A percentile compares a stretch with the other conserved stretches of the same genome.
Conservation (phyloP, 2,888 invertebrate genomes). For the Chirona hameri region DNA sequence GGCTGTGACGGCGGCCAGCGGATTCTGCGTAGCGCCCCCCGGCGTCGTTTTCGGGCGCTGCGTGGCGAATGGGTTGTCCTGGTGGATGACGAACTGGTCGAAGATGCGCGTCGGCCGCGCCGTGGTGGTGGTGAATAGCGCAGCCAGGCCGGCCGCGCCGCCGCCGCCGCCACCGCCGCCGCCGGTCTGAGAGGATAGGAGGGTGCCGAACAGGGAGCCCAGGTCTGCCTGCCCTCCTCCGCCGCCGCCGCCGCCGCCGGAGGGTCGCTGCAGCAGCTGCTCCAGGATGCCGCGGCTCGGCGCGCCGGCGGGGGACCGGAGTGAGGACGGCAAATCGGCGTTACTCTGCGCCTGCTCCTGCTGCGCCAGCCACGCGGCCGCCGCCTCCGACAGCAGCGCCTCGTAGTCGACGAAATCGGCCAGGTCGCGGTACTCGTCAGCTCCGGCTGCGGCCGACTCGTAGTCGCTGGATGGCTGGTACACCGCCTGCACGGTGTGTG, state of each 20-base stretch:
- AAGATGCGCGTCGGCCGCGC: conserved; percentile 12
- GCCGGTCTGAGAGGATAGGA: not conserved
- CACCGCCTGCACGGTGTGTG: not conserved
- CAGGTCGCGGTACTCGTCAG: not conserved
- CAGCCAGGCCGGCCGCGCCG: not conserved
- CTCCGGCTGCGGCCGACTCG: not conserved
- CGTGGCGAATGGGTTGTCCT: conserved; percentile 8
- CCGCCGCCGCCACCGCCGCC: not conserved
- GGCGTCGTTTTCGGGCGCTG: not conserved
- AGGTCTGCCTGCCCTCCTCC: not conserved
- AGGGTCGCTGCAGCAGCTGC: conserved; percentile 1
- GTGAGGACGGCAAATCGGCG: not conserved
- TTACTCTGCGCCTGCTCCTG: not conserved
- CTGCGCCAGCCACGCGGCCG: not conserved
- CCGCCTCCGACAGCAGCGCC: not conserved
- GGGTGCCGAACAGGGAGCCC: not conserved
- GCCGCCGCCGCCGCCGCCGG: conserved; percentile 1
- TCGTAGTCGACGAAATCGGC: not conserved
- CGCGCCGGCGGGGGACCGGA: not conserved
- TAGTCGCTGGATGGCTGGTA: not conserved
- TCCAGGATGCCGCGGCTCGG: not conserved
- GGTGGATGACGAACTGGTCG: conserved; percentile 1
- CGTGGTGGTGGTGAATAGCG: conserved; percentile 12
- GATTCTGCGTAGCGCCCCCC: not conserved
- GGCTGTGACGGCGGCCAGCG: not conserved